A percentile compares a stretch with the other conserved stretches of the same genome.
These are phyloP conservation scores for Bruchidius siliquastri DNA, from an alignment of 2,888 invertebrate species.

Conservation along the genomic window DNA sequence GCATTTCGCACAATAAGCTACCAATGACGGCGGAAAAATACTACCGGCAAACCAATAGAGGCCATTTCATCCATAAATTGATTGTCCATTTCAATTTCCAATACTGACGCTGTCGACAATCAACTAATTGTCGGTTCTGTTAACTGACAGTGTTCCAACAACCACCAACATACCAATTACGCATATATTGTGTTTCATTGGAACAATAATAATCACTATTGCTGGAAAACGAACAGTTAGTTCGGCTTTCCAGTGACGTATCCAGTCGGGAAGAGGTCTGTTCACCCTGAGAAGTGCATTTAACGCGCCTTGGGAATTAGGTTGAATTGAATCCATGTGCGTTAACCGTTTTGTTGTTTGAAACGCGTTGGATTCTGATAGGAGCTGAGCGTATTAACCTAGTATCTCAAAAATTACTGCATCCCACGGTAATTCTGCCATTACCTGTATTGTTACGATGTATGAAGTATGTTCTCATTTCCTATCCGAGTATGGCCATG, in stretches of 20 bases:
- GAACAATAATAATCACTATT: neutral
- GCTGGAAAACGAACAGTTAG: neutral
- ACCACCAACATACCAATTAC: neutral
- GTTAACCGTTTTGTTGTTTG: too few species aligned
- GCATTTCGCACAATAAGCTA: neutral
- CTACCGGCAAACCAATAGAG: neutral
- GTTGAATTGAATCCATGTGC: too few species aligned
- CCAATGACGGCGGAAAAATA: neutral
- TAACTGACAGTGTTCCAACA: neutral
- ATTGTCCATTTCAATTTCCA: neutral
- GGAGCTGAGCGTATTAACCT: too few species aligned
- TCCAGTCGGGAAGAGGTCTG: neutral
- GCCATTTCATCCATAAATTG: neutral
- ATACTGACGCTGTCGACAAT: neutral
- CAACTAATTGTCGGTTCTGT: neutral
- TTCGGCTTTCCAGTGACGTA: neutral
- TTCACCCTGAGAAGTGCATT: too few species aligned
- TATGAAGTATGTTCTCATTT: too few species aligned
- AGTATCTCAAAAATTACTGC: too few species aligned
- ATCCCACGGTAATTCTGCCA: too few species aligned
- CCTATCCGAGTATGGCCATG: too few species aligned
- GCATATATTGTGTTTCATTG: neutral
- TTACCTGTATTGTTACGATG: too few species aligned
- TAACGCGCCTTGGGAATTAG: too few species aligned
- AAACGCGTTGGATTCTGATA: too few species aligned